Conservation (phyloP, 1,140 invertebrate genomes). For the Thaumetopoea pityocampa region DNA sequence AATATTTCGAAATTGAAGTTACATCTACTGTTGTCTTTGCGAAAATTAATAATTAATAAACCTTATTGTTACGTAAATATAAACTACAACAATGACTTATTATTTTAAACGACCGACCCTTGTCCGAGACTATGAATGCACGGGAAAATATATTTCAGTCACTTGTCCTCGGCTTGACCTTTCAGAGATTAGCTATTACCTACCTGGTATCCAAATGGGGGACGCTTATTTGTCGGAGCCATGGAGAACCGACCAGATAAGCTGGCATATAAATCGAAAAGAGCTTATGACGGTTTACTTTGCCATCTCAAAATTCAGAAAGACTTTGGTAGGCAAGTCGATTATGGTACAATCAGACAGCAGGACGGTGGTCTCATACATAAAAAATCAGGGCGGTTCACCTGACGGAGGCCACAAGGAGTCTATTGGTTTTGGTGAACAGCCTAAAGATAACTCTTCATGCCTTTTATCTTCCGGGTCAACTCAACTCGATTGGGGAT, state of each 20-base stretch:
- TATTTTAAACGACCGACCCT: too few relatives aligned
- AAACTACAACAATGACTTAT: too few relatives aligned
- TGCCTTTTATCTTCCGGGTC: slow-evolving; percentile 33
- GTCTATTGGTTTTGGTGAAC: slow-evolving; percentile 32
- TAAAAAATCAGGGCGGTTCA: slow-evolving; percentile 43
- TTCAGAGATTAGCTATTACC: too few relatives aligned
- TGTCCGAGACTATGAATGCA: too few relatives aligned
- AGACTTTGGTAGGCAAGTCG: not conserved
- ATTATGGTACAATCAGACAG: slow-evolving; percentile 46
- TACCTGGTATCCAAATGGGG: too few relatives aligned
- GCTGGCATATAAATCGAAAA: slow-evolving; percentile 1
- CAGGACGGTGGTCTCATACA: slow-evolving; percentile 38
- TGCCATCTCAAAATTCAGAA: not conserved
- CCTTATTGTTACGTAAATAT: too few relatives aligned
- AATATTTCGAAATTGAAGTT: too few relatives aligned
- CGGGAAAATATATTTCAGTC: too few relatives aligned
- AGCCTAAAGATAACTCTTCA: slow-evolving; percentile 25
- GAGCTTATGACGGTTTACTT: not conserved
- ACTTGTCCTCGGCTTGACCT: too few relatives aligned
- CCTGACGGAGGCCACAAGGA: slow-evolving; percentile 35
- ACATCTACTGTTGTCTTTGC: too few relatives aligned
- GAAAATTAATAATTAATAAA: too few relatives aligned
- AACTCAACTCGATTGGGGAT: slow-evolving; percentile 44
- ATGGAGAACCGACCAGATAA: not conserved
- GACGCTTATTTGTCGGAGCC: too few relatives aligned